A percentile compares a stretch with the other conserved stretches of the same genome.
These are phyloP conservation scores for Poecilia picta DNA, from an alignment of 2,797 vertebrate species.

Conservation along the genomic window DNA sequence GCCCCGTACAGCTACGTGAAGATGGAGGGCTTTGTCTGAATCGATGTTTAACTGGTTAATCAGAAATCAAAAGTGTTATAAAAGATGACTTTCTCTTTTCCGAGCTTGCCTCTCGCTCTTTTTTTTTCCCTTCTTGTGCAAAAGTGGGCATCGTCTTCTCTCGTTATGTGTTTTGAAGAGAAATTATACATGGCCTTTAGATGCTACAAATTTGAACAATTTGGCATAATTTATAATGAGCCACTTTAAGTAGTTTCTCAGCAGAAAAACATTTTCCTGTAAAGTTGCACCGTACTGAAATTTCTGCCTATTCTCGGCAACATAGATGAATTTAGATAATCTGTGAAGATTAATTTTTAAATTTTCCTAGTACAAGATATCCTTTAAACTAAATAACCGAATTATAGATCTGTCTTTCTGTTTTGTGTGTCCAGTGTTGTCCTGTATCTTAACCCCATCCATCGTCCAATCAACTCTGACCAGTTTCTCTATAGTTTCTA, in stretches of 20 bases:
- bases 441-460: background rate
- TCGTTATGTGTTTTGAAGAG: background rate
- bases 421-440: background rate
- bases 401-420: background rate
- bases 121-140: background rate
- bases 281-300: background rate
- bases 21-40: slow-evolving; percentile 27
- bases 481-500: background rate
- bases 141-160: background rate
- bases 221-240: background rate
- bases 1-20: slow-evolving; percentile 41
- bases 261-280: background rate
- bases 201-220: background rate
- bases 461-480: background rate
- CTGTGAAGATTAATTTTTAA: background rate
- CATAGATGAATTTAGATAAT: background rate
- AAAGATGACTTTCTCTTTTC: slow-evolving; percentile 18
- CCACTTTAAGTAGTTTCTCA: background rate
- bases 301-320: background rate
- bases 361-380: background rate
- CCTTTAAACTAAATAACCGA: background rate
- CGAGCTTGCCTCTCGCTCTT: slow-evolving; percentile 7
- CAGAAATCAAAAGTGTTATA: slow-evolving; percentile 52
- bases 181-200: background rate
- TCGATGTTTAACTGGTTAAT: slow-evolving; percentile 67